phyloP scores from a whole-genome alignment of 2,888 invertebrate species.

The Agrotis puta region DNA sequence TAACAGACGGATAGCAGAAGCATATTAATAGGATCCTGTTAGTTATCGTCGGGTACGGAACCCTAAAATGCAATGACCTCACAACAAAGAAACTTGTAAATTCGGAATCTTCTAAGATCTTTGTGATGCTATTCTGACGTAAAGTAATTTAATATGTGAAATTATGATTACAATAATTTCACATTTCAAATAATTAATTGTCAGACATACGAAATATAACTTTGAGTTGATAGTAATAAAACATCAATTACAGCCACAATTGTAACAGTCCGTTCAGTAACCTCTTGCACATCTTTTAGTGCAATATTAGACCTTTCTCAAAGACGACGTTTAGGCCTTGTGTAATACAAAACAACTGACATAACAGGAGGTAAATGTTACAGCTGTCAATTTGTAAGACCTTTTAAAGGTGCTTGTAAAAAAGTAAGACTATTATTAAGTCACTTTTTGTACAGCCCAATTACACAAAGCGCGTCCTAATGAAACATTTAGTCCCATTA shows the following conservation, averaged over 20 bases:
- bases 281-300: constrained; percentile 18
- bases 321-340: background rate
- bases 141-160: too few species aligned
- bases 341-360: background rate
- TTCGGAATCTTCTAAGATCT: background rate
- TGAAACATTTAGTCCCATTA: background rate
- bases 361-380: background rate
- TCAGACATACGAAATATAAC: too few species aligned
- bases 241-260: constrained; percentile 4
- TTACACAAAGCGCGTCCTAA: background rate
- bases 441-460: background rate
- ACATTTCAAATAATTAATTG: too few species aligned
- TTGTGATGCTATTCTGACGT: background rate
- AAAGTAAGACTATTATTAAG: background rate
- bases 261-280: background rate
- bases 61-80: too few species aligned
- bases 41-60: too few species aligned
- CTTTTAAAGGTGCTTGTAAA: background rate
- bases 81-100: too few species aligned
- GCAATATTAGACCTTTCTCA: background rate
- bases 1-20: too few species aligned
- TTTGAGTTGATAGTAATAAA: constrained; percentile 2
- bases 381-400: background rate
- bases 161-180: background rate
- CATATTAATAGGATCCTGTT: too few species aligned